phyloP scores from a whole-genome alignment of 2,113 vertebrate species.

The Dromaius novaehollandiae region DNA sequence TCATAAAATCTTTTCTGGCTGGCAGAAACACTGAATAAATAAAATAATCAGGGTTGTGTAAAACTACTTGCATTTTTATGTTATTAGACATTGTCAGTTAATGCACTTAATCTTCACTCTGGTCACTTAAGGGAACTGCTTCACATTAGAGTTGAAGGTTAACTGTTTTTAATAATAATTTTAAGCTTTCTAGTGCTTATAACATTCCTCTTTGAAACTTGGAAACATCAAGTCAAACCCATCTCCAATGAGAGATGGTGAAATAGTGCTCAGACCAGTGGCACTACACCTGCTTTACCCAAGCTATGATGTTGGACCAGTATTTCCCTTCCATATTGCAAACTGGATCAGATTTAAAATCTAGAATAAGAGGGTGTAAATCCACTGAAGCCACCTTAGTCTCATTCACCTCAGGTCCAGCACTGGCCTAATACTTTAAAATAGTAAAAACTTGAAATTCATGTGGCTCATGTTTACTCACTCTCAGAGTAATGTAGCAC shows the following conservation, averaged over 20 bases:
- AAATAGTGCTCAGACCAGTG: background rate
- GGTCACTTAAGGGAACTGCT: background rate
- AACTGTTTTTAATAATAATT: background rate
- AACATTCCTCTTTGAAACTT: background rate
- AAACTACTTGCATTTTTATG: conserved; percentile 33
- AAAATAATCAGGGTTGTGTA: conserved; percentile 9
- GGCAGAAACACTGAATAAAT: conserved; percentile 40
- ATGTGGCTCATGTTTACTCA: too few species aligned
- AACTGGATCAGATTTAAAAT: background rate
- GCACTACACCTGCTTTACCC: background rate
- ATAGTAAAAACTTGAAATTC: background rate
- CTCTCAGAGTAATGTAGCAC: background rate
- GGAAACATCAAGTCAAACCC: background rate
- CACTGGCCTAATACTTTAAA: background rate
- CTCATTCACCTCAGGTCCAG: background rate
- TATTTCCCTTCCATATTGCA: background rate
- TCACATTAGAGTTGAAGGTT: background rate
- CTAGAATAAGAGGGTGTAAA: background rate
- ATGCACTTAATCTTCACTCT: background rate
- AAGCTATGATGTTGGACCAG: background rate
- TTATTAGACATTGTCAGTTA: conserved; percentile 6
- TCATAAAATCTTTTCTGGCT: conserved; percentile 17
- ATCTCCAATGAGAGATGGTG: background rate
- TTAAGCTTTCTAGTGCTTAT: background rate
- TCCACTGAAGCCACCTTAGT: background rate